A percentile compares a stretch with the other conserved stretches of the same genome.
These are phyloP conservation scores for Calameuta pallipes DNA, from an alignment of 2,888 invertebrate genomes.

Conservation along the genomic window DNA sequence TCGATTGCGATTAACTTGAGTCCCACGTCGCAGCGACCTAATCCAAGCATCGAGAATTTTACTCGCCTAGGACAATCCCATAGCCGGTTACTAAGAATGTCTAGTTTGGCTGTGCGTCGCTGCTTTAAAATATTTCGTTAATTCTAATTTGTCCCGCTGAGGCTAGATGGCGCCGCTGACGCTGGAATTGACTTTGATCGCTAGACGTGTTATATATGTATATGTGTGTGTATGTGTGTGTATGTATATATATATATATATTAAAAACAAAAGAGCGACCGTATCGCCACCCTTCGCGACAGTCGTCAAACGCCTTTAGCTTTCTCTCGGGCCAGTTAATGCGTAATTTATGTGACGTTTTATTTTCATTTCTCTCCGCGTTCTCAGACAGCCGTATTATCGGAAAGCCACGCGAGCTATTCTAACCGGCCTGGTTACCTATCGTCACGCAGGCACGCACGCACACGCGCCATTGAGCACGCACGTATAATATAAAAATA, in stretches of 20 bases:
- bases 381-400: conserved; percentile 16
- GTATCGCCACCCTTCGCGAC: not conserved
- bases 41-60: not conserved
- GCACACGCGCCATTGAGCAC: conserved; percentile 15
- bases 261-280: not conserved
- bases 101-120: not conserved
- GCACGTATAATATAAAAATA: conserved; percentile 1
- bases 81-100: not conserved
- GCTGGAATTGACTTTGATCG: not conserved
- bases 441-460: conserved; percentile 10
- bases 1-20: not conserved
- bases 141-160: not conserved
- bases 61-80: not conserved
- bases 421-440: conserved; percentile 12
- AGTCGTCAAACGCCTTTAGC: not conserved
- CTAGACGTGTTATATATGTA: too few species aligned
- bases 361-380: conserved; percentile 19
- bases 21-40: not conserved
- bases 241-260: not conserved
- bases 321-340: conserved; percentile 17
- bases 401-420: conserved; percentile 18
- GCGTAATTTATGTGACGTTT: conserved; percentile 21
- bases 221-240: too few species aligned
- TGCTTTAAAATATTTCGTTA: not conserved
- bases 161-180: too few species aligned